A percentile compares a stretch with the other conserved stretches of the same genome.
Evolutionary conservation across 2,797 vertebrate genomes (phyloP).

Genomic region (Microctenopoma steveboyesi): DNA sequence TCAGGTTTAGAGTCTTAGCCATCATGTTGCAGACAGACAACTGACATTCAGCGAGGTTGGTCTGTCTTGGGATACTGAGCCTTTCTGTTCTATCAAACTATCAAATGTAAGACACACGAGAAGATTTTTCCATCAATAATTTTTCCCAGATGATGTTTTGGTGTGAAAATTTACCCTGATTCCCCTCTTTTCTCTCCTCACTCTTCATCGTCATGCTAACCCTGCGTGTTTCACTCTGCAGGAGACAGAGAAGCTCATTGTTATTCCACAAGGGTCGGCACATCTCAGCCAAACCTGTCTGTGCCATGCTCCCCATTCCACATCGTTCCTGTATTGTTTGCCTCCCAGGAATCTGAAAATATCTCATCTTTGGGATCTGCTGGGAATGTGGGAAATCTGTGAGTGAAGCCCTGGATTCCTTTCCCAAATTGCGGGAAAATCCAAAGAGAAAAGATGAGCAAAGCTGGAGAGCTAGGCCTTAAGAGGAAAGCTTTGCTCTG

Average conservation of each 20-base stretch:
- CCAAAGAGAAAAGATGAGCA: slow-evolving; percentile 54
- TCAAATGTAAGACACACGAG: slow-evolving; percentile 52
- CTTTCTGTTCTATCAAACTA: slow-evolving; percentile 61
- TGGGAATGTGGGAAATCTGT: slow-evolving; percentile 70
- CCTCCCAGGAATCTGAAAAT: slow-evolving; percentile 70
- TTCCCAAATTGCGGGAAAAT: slow-evolving; percentile 33
- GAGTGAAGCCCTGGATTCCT: slow-evolving; percentile 61
- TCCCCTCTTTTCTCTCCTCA: slow-evolving; percentile 43
- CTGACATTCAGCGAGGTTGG: slow-evolving; percentile 53
- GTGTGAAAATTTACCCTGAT: slow-evolving; percentile 26
- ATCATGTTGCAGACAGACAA: slow-evolving; percentile 54
- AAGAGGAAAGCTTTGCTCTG: slow-evolving; percentile 55
- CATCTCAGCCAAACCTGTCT: slow-evolving; percentile 80
- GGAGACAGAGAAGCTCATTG: slow-evolving; percentile 79
- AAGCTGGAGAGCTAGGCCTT: slow-evolving; percentile 56
- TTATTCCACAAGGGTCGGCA: slow-evolving; percentile 79
- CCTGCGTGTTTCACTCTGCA: slow-evolving; percentile 67
- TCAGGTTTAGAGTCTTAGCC: slow-evolving; percentile 57
- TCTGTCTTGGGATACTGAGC: slow-evolving; percentile 51
- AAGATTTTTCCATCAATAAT: slow-evolving; percentile 52
- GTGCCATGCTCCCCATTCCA: slow-evolving; percentile 72
- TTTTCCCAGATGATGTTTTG: slow-evolving; percentile 53
- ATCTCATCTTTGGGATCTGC: slow-evolving; percentile 69
- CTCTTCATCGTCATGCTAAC: slow-evolving; percentile 76
- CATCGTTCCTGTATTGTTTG: slow-evolving; percentile 76